These are phyloP conservation scores for Diachasmimorpha longicaudata DNA, from an alignment of 1,140 invertebrate genomes.

Conservation along the genomic window DNA sequence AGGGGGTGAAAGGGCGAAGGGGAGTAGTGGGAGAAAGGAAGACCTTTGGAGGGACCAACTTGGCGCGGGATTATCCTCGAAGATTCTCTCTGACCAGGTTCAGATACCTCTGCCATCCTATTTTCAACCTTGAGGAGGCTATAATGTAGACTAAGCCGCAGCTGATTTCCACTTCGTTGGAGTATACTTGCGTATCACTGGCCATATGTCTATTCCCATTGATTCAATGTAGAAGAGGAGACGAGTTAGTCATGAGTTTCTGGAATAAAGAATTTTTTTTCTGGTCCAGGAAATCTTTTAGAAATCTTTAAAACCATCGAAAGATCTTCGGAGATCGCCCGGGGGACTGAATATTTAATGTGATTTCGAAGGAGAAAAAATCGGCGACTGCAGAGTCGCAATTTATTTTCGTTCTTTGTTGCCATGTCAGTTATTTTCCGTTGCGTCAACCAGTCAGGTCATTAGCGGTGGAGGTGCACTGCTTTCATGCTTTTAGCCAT, in stretches of 20 bases:
- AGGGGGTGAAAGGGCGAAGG: not conserved
- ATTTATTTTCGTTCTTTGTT: too few relatives aligned
- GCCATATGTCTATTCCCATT: not conserved
- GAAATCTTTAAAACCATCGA: too few relatives aligned
- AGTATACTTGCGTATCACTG: not conserved
- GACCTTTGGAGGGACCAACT: slow-evolving; percentile 28
- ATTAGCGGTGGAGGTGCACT: too few relatives aligned
- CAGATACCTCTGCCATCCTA: slow-evolving; percentile 30
- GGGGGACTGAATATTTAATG: too few relatives aligned
- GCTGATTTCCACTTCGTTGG: slow-evolving; percentile 39
- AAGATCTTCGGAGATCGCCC: too few relatives aligned
- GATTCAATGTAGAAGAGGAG: not conserved
- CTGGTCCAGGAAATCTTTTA: too few relatives aligned
- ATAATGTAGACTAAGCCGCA: slow-evolving; percentile 32
- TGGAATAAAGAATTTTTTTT: too few relatives aligned
- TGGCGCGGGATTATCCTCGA: slow-evolving; percentile 35
- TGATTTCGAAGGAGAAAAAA: too few relatives aligned
- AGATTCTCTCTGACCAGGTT: slow-evolving; percentile 35
- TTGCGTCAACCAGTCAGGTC: too few relatives aligned
- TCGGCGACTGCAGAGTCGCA: too few relatives aligned
- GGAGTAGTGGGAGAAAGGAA: not conserved
- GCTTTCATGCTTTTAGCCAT: too few relatives aligned
- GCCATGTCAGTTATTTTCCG: too few relatives aligned
- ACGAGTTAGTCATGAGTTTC: not conserved
- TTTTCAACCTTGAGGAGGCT: slow-evolving; percentile 36